phyloP scores from a whole-genome alignment of 2,113 vertebrate species.

The Corythoichthys haematopterus region DNA sequence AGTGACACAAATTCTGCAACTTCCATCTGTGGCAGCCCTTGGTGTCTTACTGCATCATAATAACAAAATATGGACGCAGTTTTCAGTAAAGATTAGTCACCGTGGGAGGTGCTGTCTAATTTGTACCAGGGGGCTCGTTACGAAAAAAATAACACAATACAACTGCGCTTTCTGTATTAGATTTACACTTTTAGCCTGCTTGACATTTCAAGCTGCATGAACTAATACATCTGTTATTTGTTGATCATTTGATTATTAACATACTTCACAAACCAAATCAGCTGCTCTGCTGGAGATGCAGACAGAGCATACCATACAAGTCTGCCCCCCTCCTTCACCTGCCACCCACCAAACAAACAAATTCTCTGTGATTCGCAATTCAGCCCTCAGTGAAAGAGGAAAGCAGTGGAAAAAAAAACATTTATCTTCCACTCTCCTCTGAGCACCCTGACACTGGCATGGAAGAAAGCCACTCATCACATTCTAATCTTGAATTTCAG shows the following conservation, averaged over 20 bases:
- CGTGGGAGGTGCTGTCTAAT: constrained; percentile 75
- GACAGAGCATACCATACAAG: constrained; percentile 55
- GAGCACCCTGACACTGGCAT: constrained; percentile 57
- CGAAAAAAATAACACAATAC: constrained; percentile 78
- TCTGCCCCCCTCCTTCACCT: constrained; percentile 31
- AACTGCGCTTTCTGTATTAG: constrained; percentile 78
- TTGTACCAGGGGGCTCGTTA: constrained; percentile 78
- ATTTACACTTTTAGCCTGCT: constrained; percentile 79
- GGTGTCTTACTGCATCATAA: constrained; percentile 69
- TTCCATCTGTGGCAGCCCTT: constrained; percentile 55
- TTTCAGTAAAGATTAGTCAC: constrained; percentile 80
- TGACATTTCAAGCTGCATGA: constrained; percentile 83
- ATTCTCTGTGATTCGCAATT: constrained; percentile 41
- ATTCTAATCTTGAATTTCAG: constrained; percentile 71
- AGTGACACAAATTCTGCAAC: constrained; percentile 56
- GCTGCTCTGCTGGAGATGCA: constrained; percentile 73
- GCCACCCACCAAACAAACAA: constrained; percentile 32
- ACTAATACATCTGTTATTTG: constrained; percentile 84
- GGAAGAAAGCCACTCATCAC: constrained; percentile 70
- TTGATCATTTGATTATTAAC: constrained; percentile 84
- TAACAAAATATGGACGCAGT: constrained; percentile 75
- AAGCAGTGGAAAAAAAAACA: constrained; percentile 39
- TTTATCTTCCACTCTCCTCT: constrained; percentile 61
- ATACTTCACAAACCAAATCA: constrained; percentile 82
- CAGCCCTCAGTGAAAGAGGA: constrained; percentile 54